Conservation (phyloP, 2,113 vertebrate genomes). For the Ginglymostoma cirratum region DNA sequence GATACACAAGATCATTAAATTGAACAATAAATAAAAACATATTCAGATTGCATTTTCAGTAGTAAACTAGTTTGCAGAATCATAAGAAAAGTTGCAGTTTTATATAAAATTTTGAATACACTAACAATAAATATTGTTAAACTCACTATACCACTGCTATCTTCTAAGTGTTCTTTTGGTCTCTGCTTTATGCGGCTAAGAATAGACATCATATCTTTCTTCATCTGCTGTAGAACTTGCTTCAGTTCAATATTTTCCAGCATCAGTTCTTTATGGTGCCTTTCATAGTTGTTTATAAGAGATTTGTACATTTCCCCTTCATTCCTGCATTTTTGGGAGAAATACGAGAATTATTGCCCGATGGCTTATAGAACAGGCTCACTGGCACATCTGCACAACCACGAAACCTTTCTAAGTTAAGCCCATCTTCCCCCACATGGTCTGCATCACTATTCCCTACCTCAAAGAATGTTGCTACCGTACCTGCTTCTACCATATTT, state of each 20-base stretch:
- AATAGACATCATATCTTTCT: slow-evolving; percentile 88
- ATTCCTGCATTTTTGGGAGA: slow-evolving; percentile 59
- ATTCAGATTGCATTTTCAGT: neutral
- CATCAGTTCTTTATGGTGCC: slow-evolving; percentile 74
- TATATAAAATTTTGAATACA: neutral
- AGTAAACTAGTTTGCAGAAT: neutral
- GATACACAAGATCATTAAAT: too few species aligned
- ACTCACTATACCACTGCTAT: slow-evolving; percentile 69
- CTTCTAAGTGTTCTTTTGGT: slow-evolving; percentile 62
- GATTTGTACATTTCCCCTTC: slow-evolving; percentile 90
- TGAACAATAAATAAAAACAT: too few species aligned
- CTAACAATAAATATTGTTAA: neutral
- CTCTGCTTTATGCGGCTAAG: slow-evolving; percentile 70
- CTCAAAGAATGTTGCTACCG: too few species aligned
- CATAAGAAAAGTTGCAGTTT: neutral
- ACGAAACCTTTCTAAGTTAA: too few species aligned
- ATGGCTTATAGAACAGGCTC: too few species aligned
- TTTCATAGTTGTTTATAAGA: slow-evolving; percentile 80
- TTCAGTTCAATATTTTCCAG: slow-evolving; percentile 89
- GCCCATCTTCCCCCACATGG: too few species aligned
- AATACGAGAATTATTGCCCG: neutral
- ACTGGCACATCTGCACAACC: too few species aligned
- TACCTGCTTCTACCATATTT: too few species aligned
- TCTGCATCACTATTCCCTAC: too few species aligned
- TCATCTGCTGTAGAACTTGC: slow-evolving; percentile 95